A percentile compares a stretch with the other conserved stretches of the same genome.
These are phyloP conservation scores for Lysandra coridon DNA, from an alignment of 2,888 invertebrate genomes.

Conservation along the genomic window DNA sequence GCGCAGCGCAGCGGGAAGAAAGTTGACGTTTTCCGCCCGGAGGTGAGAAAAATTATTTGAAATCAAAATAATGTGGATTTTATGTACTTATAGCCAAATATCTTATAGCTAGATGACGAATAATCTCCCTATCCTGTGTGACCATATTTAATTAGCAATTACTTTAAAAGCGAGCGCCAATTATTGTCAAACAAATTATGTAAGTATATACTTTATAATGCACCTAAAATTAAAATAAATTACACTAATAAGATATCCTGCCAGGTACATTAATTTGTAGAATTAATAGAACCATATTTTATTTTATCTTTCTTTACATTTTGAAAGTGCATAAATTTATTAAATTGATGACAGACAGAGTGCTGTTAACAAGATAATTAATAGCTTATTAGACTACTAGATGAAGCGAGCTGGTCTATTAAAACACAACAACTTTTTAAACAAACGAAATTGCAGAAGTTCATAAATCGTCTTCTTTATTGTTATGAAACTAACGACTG, in stretches of 20 bases:
- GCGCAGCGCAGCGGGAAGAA: no score
- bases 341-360: not conserved
- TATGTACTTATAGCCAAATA: no score
- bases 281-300: not conserved
- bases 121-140: no score
- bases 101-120: no score
- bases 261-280: not conserved
- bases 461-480: conserved; percentile 1
- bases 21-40: no score
- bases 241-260: not conserved
- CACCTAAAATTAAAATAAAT: not conserved
- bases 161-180: no score
- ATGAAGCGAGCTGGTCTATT: conserved; percentile 16
- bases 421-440: conserved; percentile 3
- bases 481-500: not conserved
- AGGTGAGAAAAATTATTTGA: no score
- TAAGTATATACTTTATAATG: not conserved
- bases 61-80: no score
- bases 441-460: not conserved
- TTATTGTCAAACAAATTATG: no score
- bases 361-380: conserved; percentile 5
- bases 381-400: conserved; percentile 12
- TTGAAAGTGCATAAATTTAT: conserved; percentile 3
- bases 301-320: not conserved
- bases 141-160: no score